Evolutionary conservation across 2,888 invertebrate species (phyloP).

Genomic region (Stenchaetothrips biformis): DNA sequence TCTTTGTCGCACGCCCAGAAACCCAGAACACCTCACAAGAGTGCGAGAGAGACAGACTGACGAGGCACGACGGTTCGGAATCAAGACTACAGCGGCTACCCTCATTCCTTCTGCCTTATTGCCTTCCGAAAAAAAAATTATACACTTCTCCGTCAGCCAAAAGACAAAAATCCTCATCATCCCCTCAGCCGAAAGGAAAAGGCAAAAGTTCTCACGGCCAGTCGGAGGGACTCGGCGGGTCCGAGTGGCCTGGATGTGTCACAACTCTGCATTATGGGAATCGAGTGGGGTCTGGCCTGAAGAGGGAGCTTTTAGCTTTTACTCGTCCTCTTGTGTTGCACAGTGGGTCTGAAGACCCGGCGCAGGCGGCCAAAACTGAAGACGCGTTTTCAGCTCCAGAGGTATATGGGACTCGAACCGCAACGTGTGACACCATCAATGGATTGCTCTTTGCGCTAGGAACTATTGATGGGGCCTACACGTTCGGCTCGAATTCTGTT

Average conservation of each 20-base stretch:
- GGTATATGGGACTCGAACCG: too few relatives aligned
- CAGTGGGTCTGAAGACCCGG: background rate
- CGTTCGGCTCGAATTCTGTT: too few relatives aligned
- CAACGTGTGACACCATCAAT: too few relatives aligned
- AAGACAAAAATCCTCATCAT: conserved; percentile 9
- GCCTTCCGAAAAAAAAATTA: background rate
- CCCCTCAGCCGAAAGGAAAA: background rate
- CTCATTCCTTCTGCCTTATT: background rate
- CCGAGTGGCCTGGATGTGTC: background rate
- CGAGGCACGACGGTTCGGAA: too few relatives aligned
- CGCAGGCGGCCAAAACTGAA: background rate
- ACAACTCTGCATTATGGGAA: too few relatives aligned
- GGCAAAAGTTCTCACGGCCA: background rate
- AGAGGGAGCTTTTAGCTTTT: background rate
- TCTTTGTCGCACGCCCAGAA: background rate
- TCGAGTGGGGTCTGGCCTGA: background rate
- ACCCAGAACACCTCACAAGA: background rate
- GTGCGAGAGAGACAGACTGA: too few relatives aligned
- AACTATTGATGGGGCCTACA: too few relatives aligned
- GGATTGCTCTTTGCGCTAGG: too few relatives aligned
- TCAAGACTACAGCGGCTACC: too few relatives aligned
- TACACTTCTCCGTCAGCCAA: background rate
- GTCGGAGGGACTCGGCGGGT: background rate
- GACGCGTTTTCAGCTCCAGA: too few relatives aligned
- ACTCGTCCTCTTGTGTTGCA: background rate